Conservation (phyloP, 1,140 invertebrate genomes). For the Drusus annulatus region DNA sequence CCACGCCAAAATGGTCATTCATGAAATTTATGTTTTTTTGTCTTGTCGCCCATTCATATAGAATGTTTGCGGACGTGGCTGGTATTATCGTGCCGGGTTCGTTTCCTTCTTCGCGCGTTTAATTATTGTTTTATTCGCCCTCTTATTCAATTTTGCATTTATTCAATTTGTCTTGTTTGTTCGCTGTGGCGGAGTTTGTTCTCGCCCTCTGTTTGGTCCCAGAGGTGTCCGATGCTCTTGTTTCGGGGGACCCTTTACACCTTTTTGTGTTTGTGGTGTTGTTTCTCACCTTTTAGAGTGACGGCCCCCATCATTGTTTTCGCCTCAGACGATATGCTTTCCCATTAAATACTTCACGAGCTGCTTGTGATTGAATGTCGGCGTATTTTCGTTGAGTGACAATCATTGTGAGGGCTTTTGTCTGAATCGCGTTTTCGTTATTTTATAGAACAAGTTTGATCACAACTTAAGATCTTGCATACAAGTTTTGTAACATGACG, state of each 20-base stretch:
- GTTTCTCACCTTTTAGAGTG: conserved; percentile 33
- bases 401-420: conserved; percentile 9
- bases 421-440: neutral
- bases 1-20: conserved; percentile 36
- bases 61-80: conserved; percentile 57
- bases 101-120: conserved; percentile 55
- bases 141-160: conserved; percentile 60
- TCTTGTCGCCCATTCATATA: conserved; percentile 28
- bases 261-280: conserved; percentile 25
- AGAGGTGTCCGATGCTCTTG: conserved; percentile 47
- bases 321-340: conserved; percentile 14
- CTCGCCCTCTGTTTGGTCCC: conserved; percentile 7
- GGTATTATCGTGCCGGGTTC: conserved; percentile 18
- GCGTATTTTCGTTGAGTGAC: conserved; percentile 22
- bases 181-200: conserved; percentile 25
- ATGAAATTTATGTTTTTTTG: conserved; percentile 39
- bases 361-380: conserved; percentile 14
- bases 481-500: too few relatives aligned
- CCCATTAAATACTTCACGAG: conserved; percentile 5
- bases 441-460: too few relatives aligned
- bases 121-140: conserved; percentile 56
- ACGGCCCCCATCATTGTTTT: conserved; percentile 23
- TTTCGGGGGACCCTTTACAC: conserved; percentile 10
- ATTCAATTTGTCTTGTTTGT: conserved; percentile 54
- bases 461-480: too few relatives aligned